Percentiles rank a stretch among this genome's conserved stretches.
Evolutionary conservation across 2,888 invertebrate genomes (phyloP).

Genomic region (Blastobasis adustella): DNA sequence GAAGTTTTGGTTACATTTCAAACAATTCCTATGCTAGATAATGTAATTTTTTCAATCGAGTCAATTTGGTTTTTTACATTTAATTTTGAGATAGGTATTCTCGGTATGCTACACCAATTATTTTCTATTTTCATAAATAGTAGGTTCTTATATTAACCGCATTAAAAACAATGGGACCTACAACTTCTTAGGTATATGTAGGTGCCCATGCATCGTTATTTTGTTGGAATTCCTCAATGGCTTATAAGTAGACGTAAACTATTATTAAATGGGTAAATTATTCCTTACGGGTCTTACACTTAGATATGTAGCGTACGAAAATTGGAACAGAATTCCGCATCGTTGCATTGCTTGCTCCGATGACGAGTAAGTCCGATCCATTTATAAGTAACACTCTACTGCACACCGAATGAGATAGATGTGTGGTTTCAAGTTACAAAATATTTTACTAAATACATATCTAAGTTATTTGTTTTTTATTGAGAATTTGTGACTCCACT

Average conservation of each 20-base stretch:
- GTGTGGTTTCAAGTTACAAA: background rate
- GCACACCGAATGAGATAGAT: background rate
- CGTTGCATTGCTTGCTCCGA: conserved; percentile 12
- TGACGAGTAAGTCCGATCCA: conserved; percentile 9
- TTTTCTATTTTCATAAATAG: no score
- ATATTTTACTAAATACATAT: background rate
- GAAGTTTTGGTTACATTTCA: conserved; percentile 5
- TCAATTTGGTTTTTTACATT: no score
- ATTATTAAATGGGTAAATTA: background rate
- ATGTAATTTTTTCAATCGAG: background rate
- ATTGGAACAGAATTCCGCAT: background rate
- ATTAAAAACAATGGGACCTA: no score
- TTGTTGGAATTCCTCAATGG: background rate
- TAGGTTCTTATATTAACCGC: no score
- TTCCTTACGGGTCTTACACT: conserved; percentile 28
- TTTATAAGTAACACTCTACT: background rate
- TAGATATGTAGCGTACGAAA: conserved; percentile 45
- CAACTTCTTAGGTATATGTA: no score
- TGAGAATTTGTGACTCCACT: conserved; percentile 3
- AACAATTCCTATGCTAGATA: conserved; percentile 1
- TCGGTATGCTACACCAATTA: no score
- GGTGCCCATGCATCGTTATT: no score
- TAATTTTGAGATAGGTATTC: no score
- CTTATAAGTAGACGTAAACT: background rate
- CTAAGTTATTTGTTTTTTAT: background rate